Percentiles rank a stretch among this genome's conserved stretches.
These are phyloP conservation scores for Theodoxus fluviatilis DNA, from an alignment of 2,888 invertebrate genomes.

Conservation along the genomic window DNA sequence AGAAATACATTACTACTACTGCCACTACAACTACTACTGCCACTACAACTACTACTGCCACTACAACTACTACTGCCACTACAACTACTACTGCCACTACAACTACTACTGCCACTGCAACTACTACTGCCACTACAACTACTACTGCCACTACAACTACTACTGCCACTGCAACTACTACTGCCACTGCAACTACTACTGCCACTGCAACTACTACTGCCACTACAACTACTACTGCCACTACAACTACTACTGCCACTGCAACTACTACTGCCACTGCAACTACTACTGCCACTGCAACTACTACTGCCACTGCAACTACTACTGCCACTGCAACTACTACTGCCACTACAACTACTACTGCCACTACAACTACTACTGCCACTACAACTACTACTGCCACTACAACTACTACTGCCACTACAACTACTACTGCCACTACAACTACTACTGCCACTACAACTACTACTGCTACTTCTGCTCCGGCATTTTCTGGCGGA, in stretches of 20 bases:
- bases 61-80: background rate
- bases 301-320: background rate
- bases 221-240: background rate
- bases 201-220: too few species aligned
- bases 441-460: constrained; percentile 14
- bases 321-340: constrained; percentile 12
- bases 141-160: background rate
- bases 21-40: background rate
- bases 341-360: constrained; percentile 14
- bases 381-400: constrained; percentile 2
- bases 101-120: background rate
- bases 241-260: constrained; percentile 17
- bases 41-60: constrained; percentile 12
- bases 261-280: background rate
- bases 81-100: background rate
- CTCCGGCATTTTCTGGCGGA: too few species aligned
- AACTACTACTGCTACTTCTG: constrained; percentile 11
- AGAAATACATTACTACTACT: too few species aligned
- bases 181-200: constrained; percentile 7
- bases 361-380: constrained; percentile 11
- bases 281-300: background rate
- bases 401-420: constrained; percentile 12
- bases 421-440: constrained; percentile 14
- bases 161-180: background rate
- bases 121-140: background rate